These are phyloP conservation scores for Pandemis corylana DNA, from an alignment of 2,888 invertebrate genomes.

Conservation along the genomic window DNA sequence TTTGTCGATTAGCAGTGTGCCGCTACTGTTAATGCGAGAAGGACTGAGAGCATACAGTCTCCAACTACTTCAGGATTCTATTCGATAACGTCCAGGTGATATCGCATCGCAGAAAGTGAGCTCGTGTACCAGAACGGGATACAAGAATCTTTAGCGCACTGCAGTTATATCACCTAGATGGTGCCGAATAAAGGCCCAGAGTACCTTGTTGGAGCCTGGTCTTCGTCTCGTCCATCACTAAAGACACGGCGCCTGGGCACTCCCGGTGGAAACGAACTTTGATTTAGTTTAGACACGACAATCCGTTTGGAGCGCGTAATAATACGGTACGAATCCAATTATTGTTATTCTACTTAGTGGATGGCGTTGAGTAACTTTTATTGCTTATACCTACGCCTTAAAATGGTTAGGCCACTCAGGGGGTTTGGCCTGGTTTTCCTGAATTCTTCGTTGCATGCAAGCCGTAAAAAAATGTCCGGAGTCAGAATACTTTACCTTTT, in stretches of 20 bases:
- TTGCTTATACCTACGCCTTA: conserved; percentile 14
- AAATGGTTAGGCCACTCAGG: conserved; percentile 1
- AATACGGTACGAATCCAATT: conserved; percentile 50
- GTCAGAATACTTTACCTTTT: background rate
- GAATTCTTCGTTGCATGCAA: conserved; percentile 16
- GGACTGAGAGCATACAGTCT: background rate
- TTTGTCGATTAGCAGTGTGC: conserved; percentile 18
- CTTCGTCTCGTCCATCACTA: conserved; percentile 46
- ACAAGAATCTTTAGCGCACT: no score
- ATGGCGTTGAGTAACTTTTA: conserved; percentile 15
- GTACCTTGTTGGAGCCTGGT: background rate
- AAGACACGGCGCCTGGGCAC: conserved; percentile 60
- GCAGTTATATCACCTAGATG: no score
- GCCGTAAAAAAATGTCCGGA: background rate
- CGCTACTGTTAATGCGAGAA: conserved; percentile 16
- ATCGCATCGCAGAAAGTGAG: background rate
- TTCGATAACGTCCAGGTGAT: background rate
- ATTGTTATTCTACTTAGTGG: conserved; percentile 44
- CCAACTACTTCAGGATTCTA: no score
- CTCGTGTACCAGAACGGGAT: no score
- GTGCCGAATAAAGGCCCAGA: background rate
- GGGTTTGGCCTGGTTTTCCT: conserved; percentile 10
- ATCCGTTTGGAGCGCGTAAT: conserved; percentile 67
- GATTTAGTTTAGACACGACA: conserved; percentile 79
- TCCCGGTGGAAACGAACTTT: conserved; percentile 79